phyloP scores from a whole-genome alignment of 2,113 vertebrate species.

The Gallinago paraguaiae region DNA sequence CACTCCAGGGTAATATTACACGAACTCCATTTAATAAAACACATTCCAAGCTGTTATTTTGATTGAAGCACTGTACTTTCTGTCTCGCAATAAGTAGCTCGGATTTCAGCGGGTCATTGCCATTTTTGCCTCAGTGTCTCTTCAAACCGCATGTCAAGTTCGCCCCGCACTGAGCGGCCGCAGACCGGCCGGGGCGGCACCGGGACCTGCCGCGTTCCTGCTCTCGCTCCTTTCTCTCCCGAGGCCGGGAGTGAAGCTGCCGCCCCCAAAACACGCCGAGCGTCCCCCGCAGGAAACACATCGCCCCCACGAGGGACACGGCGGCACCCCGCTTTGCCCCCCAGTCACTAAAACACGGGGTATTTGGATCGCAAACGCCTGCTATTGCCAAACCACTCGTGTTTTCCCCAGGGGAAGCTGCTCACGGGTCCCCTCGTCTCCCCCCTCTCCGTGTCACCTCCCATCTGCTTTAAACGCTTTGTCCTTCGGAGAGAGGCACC shows the following conservation, averaged over 20 bases:
- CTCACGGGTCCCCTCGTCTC: not conserved
- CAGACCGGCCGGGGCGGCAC: too few relatives aligned
- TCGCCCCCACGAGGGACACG: not conserved
- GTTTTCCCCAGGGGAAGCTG: not conserved
- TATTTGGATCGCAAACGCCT: not conserved
- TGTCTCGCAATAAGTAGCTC: slow-evolving; percentile 3
- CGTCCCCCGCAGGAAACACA: not conserved
- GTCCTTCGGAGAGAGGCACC: not conserved
- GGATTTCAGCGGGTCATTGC: slow-evolving; percentile 14
- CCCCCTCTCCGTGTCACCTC: not conserved
- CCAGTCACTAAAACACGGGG: not conserved
- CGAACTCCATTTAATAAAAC: slow-evolving; percentile 45
- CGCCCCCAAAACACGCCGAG: not conserved
- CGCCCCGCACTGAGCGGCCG: too few relatives aligned
- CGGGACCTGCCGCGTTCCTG: not conserved
- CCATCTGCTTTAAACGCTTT: not conserved
- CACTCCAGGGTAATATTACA: slow-evolving; percentile 36
- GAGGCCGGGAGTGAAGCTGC: not conserved
- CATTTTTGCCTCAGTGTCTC: not conserved
- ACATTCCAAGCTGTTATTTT: slow-evolving; percentile 49
- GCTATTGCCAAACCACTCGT: not conserved
- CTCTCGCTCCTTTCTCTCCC: not conserved
- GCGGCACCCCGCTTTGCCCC: not conserved
- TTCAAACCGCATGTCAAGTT: not conserved
- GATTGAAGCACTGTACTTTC: slow-evolving; percentile 14